Conservation (phyloP, 1,140 invertebrate genomes). For the Belonocnema kinseyi region DNA sequence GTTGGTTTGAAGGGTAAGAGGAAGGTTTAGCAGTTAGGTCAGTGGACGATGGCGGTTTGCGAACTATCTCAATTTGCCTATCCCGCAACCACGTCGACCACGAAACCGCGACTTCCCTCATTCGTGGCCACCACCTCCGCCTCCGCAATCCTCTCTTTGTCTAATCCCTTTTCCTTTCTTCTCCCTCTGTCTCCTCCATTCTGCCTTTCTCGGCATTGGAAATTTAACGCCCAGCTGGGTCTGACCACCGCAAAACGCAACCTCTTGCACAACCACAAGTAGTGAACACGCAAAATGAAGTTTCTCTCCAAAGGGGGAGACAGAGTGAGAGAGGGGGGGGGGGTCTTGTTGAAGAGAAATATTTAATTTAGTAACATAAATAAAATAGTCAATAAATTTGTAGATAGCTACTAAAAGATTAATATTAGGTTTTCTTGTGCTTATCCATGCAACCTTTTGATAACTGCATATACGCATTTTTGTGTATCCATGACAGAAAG, state of each 20-base stretch:
- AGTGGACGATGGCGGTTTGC: constrained; percentile 70
- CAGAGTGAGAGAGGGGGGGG: too few relatives aligned
- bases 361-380: too few relatives aligned
- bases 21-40: constrained; percentile 61
- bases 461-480: too few relatives aligned
- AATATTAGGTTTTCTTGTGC: too few relatives aligned
- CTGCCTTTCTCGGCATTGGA: constrained; percentile 16
- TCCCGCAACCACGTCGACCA: constrained; percentile 72
- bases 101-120: constrained; percentile 72
- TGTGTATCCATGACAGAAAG: too few relatives aligned
- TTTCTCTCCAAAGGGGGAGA: background rate
- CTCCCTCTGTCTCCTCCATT: constrained; percentile 42
- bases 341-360: too few relatives aligned
- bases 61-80: constrained; percentile 77
- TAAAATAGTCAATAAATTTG: too few relatives aligned
- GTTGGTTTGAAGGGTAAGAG: constrained; percentile 48
- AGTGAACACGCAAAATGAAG: constrained; percentile 23
- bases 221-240: constrained; percentile 21
- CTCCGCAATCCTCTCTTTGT: constrained; percentile 47
- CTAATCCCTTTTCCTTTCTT: constrained; percentile 50
- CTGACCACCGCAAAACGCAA: constrained; percentile 21
- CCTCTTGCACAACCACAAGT: constrained; percentile 13
- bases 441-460: too few relatives aligned
- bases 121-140: constrained; percentile 64
- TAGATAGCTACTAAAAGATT: too few relatives aligned